These are phyloP conservation scores for Stenolophus ochropezus DNA, from an alignment of 2,888 invertebrate genomes.

Conservation along the genomic window DNA sequence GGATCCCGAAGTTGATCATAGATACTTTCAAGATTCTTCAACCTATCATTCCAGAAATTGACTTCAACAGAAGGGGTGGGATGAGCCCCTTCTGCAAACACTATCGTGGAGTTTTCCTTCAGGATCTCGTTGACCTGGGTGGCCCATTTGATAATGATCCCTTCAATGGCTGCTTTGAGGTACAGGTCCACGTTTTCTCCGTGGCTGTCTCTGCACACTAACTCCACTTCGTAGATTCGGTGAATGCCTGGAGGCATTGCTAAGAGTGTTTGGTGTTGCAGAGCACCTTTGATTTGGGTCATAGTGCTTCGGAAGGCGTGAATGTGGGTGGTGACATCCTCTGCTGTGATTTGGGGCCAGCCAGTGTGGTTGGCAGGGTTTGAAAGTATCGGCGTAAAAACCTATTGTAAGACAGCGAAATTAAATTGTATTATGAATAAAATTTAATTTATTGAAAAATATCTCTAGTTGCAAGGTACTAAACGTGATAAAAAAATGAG, in stretches of 20 bases:
- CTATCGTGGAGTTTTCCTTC: slow-evolving; percentile 83
- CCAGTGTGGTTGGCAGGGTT: slow-evolving; percentile 82
- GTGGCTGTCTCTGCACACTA: slow-evolving; percentile 73
- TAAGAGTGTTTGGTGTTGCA: slow-evolving; percentile 88
- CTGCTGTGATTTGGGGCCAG: slow-evolving; percentile 84
- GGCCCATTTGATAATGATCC: slow-evolving; percentile 91
- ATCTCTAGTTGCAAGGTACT: too few relatives aligned
- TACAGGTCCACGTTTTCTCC: slow-evolving; percentile 79
- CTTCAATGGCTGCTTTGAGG: slow-evolving; percentile 89
- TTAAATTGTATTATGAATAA: too few relatives aligned
- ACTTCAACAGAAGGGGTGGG: slow-evolving; percentile 84
- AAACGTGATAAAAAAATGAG: too few relatives aligned
- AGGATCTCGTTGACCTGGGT: slow-evolving; percentile 86
- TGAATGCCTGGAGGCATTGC: slow-evolving; percentile 89
- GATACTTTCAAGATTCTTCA: slow-evolving; percentile 89
- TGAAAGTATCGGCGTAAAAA: slow-evolving; percentile 83
- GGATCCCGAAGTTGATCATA: slow-evolving; percentile 90
- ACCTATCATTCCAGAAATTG: slow-evolving; percentile 86
- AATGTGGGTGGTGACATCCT: slow-evolving; percentile 83
- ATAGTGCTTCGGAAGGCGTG: slow-evolving; percentile 82
- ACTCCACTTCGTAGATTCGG: slow-evolving; percentile 79
- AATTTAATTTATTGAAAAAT: too few relatives aligned
- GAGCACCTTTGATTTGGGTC: slow-evolving; percentile 87
- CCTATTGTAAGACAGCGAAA: too few relatives aligned
- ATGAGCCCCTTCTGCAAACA: slow-evolving; percentile 80